Evolutionary conservation across 2,797 vertebrate species (phyloP).

Genomic region (Coluber constrictor): DNA sequence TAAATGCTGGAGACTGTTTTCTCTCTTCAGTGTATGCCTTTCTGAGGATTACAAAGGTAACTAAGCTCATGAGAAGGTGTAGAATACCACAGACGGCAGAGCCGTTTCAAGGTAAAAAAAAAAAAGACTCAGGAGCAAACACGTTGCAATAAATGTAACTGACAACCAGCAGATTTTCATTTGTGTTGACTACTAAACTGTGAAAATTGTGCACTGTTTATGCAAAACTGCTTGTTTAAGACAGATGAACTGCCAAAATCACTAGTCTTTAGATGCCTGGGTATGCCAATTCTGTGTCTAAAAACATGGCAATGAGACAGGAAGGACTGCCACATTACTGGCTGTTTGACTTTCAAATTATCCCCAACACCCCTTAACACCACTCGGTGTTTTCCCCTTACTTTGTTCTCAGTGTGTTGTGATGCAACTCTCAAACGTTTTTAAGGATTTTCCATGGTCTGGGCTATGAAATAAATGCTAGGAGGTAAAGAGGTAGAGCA

Average conservation of each 20-base stretch:
- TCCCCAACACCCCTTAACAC: neutral
- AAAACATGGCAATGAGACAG: neutral
- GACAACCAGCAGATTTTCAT: constrained; percentile 11
- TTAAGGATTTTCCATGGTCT: neutral
- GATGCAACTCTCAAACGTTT: neutral
- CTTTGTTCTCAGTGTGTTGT: neutral
- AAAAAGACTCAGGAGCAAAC: neutral
- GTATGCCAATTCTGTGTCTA: neutral
- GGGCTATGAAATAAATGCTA: neutral
- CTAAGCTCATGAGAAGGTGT: neutral
- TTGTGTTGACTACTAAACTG: constrained; percentile 14
- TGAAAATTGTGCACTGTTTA: neutral
- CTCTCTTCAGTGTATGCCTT: neutral
- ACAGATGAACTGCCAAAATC: constrained; percentile 38
- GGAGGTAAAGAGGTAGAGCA: neutral
- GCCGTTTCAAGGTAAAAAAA: constrained; percentile 20
- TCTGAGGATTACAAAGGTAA: neutral
- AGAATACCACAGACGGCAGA: neutral
- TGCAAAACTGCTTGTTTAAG: constrained; percentile 36
- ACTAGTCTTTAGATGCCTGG: neutral
- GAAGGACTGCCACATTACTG: neutral
- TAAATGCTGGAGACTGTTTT: neutral
- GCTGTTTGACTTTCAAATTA: neutral
- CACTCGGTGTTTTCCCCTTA: neutral
- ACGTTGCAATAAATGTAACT: constrained; percentile 1